Percentiles rank a stretch among this genome's conserved stretches.
Evolutionary conservation across 2,888 invertebrate genomes (phyloP).

Genomic region (Melanotus villosus): DNA sequence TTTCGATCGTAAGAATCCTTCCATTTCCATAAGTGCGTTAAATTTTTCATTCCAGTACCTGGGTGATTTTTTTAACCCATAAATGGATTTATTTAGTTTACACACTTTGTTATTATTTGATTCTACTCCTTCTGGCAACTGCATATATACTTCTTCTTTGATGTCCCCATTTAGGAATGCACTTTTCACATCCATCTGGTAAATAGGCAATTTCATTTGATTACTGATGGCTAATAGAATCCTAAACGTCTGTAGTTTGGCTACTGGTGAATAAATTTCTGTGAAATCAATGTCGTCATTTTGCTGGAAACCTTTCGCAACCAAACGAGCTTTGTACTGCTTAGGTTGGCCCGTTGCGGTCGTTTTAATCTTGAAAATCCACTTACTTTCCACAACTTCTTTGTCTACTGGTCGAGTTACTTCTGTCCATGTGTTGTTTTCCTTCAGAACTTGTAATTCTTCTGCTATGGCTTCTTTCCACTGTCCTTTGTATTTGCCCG

Average conservation of each 20-base stretch:
- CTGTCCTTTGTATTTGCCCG: not conserved
- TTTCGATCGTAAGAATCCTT: no score
- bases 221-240: not conserved
- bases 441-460: constrained; percentile 49
- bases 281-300: not conserved
- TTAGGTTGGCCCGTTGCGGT: not conserved
- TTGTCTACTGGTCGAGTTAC: not conserved
- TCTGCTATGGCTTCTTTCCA: constrained; percentile 21
- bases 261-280: constrained; percentile 20
- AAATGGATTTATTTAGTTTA: not conserved
- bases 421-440: constrained; percentile 32
- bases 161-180: constrained; percentile 15
- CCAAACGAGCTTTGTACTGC: constrained; percentile 17
- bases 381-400: constrained; percentile 6
- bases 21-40: no score
- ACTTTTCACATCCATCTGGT: constrained; percentile 7
- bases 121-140: not conserved
- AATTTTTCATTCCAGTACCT: not conserved
- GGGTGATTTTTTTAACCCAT: no score
- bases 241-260: constrained; percentile 11
- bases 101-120: not conserved
- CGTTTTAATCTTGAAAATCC: not conserved
- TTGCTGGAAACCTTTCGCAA: constrained; percentile 26
- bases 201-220: not conserved
- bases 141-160: not conserved